These are phyloP conservation scores for Eupleurogrammus muticus DNA, from an alignment of 2,797 vertebrate genomes.

Conservation along the genomic window DNA sequence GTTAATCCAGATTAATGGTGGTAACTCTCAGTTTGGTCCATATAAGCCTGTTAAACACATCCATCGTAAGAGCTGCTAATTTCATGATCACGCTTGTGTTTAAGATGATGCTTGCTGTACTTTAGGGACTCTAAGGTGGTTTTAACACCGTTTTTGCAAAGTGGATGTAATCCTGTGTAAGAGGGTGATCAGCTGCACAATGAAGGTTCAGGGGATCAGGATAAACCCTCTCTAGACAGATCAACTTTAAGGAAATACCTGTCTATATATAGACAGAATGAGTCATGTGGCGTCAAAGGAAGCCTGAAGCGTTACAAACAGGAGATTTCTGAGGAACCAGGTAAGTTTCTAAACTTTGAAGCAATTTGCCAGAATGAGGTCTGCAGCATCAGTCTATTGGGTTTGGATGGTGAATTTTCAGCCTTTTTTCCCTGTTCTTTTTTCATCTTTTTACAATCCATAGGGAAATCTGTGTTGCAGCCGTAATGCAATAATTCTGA, in stretches of 20 bases:
- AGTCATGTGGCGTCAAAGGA: neutral
- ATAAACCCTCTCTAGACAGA: conserved; percentile 13
- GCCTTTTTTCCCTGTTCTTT: neutral
- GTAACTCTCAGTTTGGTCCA: conserved; percentile 17
- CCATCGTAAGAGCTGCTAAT: conserved; percentile 28
- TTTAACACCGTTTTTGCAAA: conserved; percentile 25
- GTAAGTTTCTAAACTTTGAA: conserved; percentile 3
- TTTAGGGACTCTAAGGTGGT: conserved; percentile 25
- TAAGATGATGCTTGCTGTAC: conserved; percentile 35
- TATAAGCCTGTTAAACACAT: conserved; percentile 28
- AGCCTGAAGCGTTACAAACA: neutral
- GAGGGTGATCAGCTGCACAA: conserved; percentile 39
- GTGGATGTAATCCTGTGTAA: conserved; percentile 59
- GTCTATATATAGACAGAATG: neutral
- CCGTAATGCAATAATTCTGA: neutral
- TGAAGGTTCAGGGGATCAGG: conserved; percentile 38
- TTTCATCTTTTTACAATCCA: neutral
- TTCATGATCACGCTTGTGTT: conserved; percentile 19
- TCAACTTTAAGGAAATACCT: conserved; percentile 5
- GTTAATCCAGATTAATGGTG: conserved; percentile 14
- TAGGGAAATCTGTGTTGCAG: neutral
- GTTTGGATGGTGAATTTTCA: neutral
- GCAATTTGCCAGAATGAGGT: conserved; percentile 19
- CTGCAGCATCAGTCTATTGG: neutral
- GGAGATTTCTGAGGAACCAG: neutral